Base-by-base conservation (phyloP, 2,797 vertebrate genomes). In the Mareca penelope region DNA sequence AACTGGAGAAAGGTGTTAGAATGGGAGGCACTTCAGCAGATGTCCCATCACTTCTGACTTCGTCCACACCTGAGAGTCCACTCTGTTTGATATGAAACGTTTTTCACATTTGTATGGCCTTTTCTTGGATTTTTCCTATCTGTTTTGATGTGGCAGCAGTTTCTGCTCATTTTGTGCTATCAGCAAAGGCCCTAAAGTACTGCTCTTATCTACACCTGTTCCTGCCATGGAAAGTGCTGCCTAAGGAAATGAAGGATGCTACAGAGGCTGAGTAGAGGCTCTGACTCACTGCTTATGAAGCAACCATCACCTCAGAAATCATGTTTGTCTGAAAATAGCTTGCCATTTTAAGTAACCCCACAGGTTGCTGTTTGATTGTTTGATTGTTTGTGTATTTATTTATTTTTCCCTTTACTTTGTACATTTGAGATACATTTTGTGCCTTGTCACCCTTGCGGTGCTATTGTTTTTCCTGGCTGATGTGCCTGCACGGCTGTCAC, bases 131-230 rank as follows among this genome's bases (percentile, higher is more conserved):
- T 89, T 72, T n/a, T 84, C 29, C 44, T 64, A 64, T 37, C 70
- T 85, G 33, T 68, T 85, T 40, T 83, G 37, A 57, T 21, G 16
- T 71, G 65, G 50, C 53, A 67, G 89, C 53, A 88, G 69, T 35
- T 95, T 83, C 89, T 71, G 53, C 31, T 91, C 29, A 12, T 80
- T 92, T 65, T 71, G 37, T 82, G 60, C 71, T 89, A 75, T 87
- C 56, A 57, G 73, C 57, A 48, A 64, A 88, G 67, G n/a, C 28
- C 59, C 63, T 39, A 80, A 81, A 94, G 18, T 55, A 33, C 52
- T 80, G 18, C 40, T 88, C 56, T 64, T 93, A 81, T 29, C 75
- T 86, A 46, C 39, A 37, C 56, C 71, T 68, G 68, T 39, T 75
- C 53, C 31, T 77, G 39, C 63, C 56, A 3, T 3, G 21, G 53